Conservation (phyloP, 2,797 vertebrate genomes). For the Falco berigora region DNA sequence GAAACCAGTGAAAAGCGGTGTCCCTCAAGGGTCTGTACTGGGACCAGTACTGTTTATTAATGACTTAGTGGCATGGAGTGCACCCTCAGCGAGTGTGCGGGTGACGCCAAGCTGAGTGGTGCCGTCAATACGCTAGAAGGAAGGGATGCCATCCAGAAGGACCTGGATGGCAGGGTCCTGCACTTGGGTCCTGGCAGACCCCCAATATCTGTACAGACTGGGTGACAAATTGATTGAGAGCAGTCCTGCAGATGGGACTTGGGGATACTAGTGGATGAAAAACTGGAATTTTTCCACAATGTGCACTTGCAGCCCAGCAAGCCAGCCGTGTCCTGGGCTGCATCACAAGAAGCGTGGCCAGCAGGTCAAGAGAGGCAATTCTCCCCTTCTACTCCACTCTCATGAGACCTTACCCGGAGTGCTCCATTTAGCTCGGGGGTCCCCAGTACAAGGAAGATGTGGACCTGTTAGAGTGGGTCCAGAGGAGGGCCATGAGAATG, state of each 20-base stretch:
- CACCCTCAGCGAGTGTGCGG: not conserved
- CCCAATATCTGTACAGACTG: not conserved
- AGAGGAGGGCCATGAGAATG: not conserved
- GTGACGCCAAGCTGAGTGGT: not conserved
- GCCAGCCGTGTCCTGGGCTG: no score
- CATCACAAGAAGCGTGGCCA: not conserved
- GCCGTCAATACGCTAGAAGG: not conserved
- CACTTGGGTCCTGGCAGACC: not conserved
- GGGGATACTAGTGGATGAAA: not conserved
- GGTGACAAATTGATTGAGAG: not conserved
- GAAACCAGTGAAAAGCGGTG: not conserved
- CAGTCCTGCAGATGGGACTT: not conserved
- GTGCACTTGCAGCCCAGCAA: not conserved
- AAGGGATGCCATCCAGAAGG: not conserved
- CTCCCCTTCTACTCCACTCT: not conserved
- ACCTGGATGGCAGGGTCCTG: not conserved
- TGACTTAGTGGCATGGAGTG: not conserved
- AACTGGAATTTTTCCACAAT: no score
- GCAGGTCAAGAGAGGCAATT: not conserved
- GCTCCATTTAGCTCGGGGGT: not conserved
- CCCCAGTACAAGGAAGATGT: no score
- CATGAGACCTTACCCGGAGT: not conserved
- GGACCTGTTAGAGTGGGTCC: not conserved
- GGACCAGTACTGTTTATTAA: not conserved
- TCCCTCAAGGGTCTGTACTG: not conserved